Conservation (phyloP, 2,113 vertebrate species). For the Sturnira hondurensis region DNA sequence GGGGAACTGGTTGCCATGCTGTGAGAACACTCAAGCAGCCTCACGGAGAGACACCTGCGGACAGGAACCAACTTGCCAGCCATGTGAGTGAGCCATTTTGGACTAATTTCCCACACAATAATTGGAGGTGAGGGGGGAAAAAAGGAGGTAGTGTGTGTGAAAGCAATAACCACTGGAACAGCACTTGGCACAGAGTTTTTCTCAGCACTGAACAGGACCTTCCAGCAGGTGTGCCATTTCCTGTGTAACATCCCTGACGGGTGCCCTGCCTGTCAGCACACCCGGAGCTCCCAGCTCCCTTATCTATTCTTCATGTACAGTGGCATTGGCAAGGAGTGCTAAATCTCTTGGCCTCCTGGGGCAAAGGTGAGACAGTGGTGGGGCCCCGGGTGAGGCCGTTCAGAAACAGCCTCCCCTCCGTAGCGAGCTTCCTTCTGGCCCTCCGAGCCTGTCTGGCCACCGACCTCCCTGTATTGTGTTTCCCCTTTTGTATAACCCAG, state of each 20-base stretch:
- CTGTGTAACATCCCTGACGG: not conserved
- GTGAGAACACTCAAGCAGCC: not conserved
- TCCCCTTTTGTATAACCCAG: not conserved
- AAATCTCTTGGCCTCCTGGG: not conserved
- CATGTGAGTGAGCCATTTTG: not conserved
- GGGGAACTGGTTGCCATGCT: not conserved
- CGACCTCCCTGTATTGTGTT: not conserved
- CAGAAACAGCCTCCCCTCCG: not conserved
- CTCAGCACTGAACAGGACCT: not conserved
- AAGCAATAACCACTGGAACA: not conserved
- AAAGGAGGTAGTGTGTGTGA: not conserved
- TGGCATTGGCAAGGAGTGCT: not conserved
- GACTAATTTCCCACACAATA: not conserved
- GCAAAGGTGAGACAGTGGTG: not conserved
- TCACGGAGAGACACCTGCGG: not conserved
- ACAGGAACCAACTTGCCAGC: not conserved
- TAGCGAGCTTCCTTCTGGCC: not conserved
- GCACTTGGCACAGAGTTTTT: not conserved
- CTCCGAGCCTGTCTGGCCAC: not conserved
- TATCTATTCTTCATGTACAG: not conserved
- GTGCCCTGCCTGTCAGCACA: not conserved
- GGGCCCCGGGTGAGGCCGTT: not conserved
- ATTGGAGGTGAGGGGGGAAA: not conserved
- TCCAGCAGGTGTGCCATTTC: not conserved
- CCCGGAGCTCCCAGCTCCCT: not conserved